Percentiles rank a stretch among this genome's conserved stretches.
Evolutionary conservation across 2,888 invertebrate genomes (phyloP).

Genomic region (Dioctria rufipes): DNA sequence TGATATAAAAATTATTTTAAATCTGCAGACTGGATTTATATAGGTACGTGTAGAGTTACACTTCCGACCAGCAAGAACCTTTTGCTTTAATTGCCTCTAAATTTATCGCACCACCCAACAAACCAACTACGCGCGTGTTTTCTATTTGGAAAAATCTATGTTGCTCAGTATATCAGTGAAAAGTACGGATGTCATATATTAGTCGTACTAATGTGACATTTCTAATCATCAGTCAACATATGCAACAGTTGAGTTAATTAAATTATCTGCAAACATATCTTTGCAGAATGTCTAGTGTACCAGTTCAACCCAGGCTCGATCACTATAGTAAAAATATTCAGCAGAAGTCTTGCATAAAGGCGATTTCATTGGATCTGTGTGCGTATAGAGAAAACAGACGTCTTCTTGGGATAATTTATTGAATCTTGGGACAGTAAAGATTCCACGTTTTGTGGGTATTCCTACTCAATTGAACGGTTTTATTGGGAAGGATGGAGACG

Average conservation of each 20-base stretch:
- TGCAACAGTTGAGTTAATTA: conserved; percentile 39
- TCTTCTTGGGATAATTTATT: conserved; percentile 41
- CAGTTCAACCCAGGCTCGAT: neutral
- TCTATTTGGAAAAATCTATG: too few relatives aligned
- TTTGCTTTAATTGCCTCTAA: too few relatives aligned
- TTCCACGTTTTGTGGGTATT: conserved; percentile 34
- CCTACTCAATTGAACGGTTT: conserved; percentile 15
- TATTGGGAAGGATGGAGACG: conserved; percentile 23
- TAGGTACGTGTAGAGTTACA: too few relatives aligned
- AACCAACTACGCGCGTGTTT: too few relatives aligned
- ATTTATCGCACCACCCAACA: too few relatives aligned
- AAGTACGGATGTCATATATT: conserved; percentile 34
- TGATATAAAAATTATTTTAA: too few relatives aligned
- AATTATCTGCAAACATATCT: conserved; percentile 21
- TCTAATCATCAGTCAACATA: conserved; percentile 35
- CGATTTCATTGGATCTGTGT: conserved; percentile 14
- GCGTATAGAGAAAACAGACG: conserved; percentile 14
- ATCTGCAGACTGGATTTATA: too few relatives aligned
- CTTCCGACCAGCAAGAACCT: too few relatives aligned
- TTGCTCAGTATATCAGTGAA: too few relatives aligned
- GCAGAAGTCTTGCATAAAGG: conserved; percentile 2
- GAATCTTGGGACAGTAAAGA: conserved; percentile 39
- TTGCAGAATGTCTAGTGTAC: too few relatives aligned
- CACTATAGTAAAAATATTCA: neutral
- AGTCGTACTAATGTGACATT: conserved; percentile 15